These are phyloP conservation scores for Gryllus longicercus DNA, from an alignment of 2,888 invertebrate genomes.

Conservation along the genomic window DNA sequence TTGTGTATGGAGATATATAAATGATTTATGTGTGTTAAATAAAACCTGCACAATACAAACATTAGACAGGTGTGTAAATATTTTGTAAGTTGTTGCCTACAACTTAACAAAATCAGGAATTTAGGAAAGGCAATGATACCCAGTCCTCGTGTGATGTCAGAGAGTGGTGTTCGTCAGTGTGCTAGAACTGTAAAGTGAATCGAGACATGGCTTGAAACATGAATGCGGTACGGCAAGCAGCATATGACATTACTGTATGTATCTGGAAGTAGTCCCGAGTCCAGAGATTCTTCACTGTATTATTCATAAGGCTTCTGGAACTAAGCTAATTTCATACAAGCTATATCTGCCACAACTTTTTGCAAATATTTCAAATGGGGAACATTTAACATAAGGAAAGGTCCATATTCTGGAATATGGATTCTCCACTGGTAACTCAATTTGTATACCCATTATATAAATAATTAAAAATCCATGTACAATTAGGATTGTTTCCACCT, in stretches of 20 bases:
- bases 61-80: neutral
- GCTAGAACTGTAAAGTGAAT: constrained; percentile 11
- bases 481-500: constrained; percentile 8
- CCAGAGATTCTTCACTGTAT: constrained; percentile 4
- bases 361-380: constrained; percentile 11
- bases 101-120: neutral
- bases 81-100: constrained; percentile 3
- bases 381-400: constrained; percentile 8
- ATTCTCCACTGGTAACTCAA: neutral
- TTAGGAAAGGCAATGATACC: neutral
- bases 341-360: constrained; percentile 7
- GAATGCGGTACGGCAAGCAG: neutral
- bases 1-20: neutral
- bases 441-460: constrained; percentile 4
- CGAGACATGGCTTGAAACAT: neutral
- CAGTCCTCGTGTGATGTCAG: neutral
- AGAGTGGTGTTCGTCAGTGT: neutral
- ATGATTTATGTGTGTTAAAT: neutral
- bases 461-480: constrained; percentile 3
- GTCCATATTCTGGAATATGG: neutral
- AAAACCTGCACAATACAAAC: constrained; percentile 17
- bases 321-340: constrained; percentile 3
- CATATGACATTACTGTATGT: neutral
- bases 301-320: constrained; percentile 17
- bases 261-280: neutral